Percentiles rank a stretch among this genome's conserved stretches.
These are phyloP conservation scores for Drosophila peninsularis DNA, from an alignment of 2,888 invertebrate genomes.

Conservation along the genomic window DNA sequence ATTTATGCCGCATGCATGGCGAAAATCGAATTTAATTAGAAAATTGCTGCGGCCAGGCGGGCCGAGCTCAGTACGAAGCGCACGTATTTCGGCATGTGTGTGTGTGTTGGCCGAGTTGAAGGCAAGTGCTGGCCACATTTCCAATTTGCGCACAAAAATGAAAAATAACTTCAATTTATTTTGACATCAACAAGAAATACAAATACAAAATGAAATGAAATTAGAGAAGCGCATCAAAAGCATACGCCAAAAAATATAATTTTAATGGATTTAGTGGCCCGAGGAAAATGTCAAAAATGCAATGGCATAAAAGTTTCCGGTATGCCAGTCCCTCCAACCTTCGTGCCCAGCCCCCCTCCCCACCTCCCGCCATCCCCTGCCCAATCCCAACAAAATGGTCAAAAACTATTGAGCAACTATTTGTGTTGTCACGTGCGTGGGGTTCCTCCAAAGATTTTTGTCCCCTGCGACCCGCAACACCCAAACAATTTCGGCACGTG, in stretches of 20 bases:
- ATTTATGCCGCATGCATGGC: conserved; percentile 79
- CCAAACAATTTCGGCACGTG: conserved; percentile 71
- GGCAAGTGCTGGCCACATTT: conserved; percentile 46
- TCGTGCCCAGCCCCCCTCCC: conserved; percentile 20
- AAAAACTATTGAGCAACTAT: conserved; percentile 70
- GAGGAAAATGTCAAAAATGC: conserved; percentile 71
- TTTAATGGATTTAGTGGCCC: conserved; percentile 78
- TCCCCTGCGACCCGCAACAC: conserved; percentile 32
- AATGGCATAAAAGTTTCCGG: conserved; percentile 52
- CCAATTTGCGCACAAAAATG: conserved; percentile 56
- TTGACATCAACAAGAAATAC: conserved; percentile 60
- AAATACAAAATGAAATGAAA: conserved; percentile 61
- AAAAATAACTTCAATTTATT: conserved; percentile 77
- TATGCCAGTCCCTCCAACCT: conserved; percentile 7
- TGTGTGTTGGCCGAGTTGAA: conserved; percentile 40
- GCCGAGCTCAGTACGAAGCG: conserved; percentile 41
- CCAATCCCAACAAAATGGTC: conserved; percentile 6
- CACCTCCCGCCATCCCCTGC: background rate
- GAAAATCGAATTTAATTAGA: conserved; percentile 81
- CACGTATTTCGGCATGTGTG: conserved; percentile 49
- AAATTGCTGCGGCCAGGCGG: conserved; percentile 70
- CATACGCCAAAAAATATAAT: conserved; percentile 72
- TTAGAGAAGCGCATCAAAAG: conserved; percentile 73
- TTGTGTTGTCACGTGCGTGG: conserved; percentile 74
- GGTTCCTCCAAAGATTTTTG: conserved; percentile 66